Conservation (phyloP, 2,797 vertebrate genomes). For the Rallus crepitans region DNA sequence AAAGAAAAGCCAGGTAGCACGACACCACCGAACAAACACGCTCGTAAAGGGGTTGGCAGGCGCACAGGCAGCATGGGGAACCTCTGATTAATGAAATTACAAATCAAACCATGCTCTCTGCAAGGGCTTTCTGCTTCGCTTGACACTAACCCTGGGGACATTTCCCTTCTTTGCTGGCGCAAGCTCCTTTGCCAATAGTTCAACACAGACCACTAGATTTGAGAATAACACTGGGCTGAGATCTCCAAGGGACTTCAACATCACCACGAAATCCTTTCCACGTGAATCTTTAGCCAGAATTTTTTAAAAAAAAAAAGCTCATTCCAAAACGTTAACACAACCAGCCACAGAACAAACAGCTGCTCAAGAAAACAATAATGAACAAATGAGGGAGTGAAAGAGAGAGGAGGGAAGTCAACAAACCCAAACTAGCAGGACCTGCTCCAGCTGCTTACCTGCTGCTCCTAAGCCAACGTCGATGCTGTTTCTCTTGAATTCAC, state of each 20-base stretch:
- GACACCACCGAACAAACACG: background rate
- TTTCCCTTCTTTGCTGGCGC: background rate
- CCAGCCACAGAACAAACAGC: background rate
- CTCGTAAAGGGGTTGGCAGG: constrained; percentile 25
- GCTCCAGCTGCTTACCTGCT: constrained; percentile 85
- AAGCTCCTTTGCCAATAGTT: constrained; percentile 9
- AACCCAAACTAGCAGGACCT: background rate
- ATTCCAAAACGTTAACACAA: accelerated
- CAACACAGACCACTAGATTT: background rate
- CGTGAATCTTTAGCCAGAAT: background rate
- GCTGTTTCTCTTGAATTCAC: constrained; percentile 86
- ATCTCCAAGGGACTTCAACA: background rate
- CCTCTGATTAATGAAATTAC: constrained; percentile 72
- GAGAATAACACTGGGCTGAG: background rate
- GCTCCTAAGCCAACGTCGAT: constrained; percentile 85
- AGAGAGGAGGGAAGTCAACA: background rate
- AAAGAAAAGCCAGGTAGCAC: background rate
- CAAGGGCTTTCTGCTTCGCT: constrained; percentile 60
- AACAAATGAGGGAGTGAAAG: accelerated
- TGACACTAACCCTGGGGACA: constrained; percentile 41
- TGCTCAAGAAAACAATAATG: accelerated
- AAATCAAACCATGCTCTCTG: constrained; percentile 37
- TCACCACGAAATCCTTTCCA: background rate
- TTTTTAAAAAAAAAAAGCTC: background rate
- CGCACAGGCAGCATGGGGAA: background rate